Percentiles rank a stretch among this genome's conserved stretches.
phyloP scores from a whole-genome alignment of 2,113 vertebrate genomes.

The Thymallus thymallus region DNA sequence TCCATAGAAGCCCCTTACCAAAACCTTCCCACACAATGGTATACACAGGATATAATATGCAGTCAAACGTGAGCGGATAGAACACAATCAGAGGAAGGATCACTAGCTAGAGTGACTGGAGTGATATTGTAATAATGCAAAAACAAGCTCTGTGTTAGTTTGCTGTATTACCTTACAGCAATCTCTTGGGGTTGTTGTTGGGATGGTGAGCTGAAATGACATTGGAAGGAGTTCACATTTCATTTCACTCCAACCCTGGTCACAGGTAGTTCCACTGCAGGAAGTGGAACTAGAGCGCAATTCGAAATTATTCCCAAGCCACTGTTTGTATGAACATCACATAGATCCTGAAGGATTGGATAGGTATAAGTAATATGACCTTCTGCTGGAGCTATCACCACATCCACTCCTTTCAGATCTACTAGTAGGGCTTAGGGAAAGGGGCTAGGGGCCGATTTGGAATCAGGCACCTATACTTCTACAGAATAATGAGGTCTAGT shows the following conservation, averaged over 20 bases:
- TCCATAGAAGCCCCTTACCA: too few species aligned
- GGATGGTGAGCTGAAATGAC: constrained; percentile 73
- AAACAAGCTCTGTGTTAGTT: constrained; percentile 59
- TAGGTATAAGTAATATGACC: neutral
- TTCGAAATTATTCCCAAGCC: neutral
- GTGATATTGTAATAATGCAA: constrained; percentile 46
- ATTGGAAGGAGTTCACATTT: constrained; percentile 69
- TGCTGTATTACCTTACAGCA: constrained; percentile 74
- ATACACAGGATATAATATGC: too few species aligned
- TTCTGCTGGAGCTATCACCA: neutral
- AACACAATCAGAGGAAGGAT: constrained; percentile 30
- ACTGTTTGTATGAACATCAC: neutral
- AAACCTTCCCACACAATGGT: too few species aligned
- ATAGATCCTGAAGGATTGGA: neutral
- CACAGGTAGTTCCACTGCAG: constrained; percentile 45
- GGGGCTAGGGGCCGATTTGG: too few species aligned
- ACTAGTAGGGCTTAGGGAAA: too few species aligned
- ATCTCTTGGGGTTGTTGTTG: constrained; percentile 67
- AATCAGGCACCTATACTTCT: neutral
- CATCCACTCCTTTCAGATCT: neutral
- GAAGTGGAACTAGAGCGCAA: neutral
- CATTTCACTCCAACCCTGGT: constrained; percentile 51
- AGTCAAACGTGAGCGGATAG: neutral
- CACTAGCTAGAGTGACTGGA: constrained; percentile 28
- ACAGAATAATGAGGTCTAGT: neutral